These are phyloP conservation scores for Babylonia areolata DNA, from an alignment of 1,140 invertebrate species.

Conservation along the genomic window DNA sequence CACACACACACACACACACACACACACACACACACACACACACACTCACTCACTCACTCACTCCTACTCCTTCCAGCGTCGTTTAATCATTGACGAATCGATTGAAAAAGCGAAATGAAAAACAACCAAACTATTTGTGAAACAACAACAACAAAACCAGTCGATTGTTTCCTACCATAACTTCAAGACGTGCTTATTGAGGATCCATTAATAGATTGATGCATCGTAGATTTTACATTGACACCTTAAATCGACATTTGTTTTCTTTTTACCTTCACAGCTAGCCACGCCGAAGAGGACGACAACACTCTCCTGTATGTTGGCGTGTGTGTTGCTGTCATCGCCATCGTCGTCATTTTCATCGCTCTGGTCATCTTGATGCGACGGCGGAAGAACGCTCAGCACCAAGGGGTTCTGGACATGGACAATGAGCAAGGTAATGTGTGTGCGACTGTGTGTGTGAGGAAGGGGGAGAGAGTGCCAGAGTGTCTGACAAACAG, in stretches of 20 bases:
- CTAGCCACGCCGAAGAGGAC: slow-evolving; percentile 57
- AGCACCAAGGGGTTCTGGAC: slow-evolving; percentile 50
- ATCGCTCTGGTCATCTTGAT: slow-evolving; percentile 86
- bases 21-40: no score
- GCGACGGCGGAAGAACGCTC: slow-evolving; percentile 72
- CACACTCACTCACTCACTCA: slow-evolving; percentile 6
- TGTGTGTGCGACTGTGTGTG: background rate
- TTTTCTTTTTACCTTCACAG: slow-evolving; percentile 25
- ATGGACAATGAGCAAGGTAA: slow-evolving; percentile 55
- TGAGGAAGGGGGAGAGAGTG: background rate
- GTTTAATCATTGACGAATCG: background rate
- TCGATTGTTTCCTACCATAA: no score
- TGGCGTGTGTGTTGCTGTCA: slow-evolving; percentile 88
- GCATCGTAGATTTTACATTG: no score
- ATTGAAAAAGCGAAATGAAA: no score
- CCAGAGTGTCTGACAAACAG: background rate
- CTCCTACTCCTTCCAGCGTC: background rate
- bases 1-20: no score
- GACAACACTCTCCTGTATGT: slow-evolving; percentile 91
- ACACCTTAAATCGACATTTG: no score
- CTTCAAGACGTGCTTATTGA: no score
- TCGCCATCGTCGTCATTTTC: slow-evolving; percentile 87
- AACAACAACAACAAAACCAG: no score
- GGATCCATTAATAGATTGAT: no score
- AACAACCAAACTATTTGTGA: no score